Percentiles rank a stretch among this genome's conserved stretches.
Conservation (phyloP, 2,113 vertebrate genomes). For the Dasyurus viverrinus region DNA sequence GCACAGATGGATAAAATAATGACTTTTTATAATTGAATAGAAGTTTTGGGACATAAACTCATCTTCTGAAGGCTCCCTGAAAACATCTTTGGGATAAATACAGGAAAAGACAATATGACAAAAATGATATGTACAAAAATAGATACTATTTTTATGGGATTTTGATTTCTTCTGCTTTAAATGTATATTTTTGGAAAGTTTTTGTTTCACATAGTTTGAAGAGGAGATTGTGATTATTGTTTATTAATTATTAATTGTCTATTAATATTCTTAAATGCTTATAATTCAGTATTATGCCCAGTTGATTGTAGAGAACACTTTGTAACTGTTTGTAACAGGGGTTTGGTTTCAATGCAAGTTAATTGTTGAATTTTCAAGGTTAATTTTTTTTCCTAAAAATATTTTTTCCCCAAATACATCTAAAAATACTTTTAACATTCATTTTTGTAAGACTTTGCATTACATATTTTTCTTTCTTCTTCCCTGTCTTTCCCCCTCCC, state of each 20-base stretch:
- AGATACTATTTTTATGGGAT: not conserved
- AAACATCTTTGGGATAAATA: not conserved
- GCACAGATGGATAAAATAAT: not conserved
- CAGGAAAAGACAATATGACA: not conserved
- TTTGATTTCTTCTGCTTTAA: not conserved
- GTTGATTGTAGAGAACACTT: not conserved
- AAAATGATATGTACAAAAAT: not conserved
- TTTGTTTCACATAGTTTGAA: not conserved
- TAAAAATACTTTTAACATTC: no score
- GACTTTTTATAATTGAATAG: not conserved
- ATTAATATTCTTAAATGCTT: not conserved
- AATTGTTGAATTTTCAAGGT: not conserved
- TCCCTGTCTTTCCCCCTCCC: no score
- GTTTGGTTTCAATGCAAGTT: not conserved
- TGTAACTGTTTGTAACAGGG: not conserved
- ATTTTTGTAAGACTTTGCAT: no score
- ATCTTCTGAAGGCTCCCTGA: not conserved
- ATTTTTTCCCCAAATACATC: no score
- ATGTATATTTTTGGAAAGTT: not conserved
- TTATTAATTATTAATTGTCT: not conserved
- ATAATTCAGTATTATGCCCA: not conserved
- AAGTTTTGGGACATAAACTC: not conserved
- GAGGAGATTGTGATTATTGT: not conserved
- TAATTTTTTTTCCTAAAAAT: not conserved
- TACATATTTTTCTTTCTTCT: no score